Evolutionary conservation across 2,113 vertebrate species (phyloP), one percentile per base, ranked within the genome.

Genomic region (Trochalopteron elliotii): DNA sequence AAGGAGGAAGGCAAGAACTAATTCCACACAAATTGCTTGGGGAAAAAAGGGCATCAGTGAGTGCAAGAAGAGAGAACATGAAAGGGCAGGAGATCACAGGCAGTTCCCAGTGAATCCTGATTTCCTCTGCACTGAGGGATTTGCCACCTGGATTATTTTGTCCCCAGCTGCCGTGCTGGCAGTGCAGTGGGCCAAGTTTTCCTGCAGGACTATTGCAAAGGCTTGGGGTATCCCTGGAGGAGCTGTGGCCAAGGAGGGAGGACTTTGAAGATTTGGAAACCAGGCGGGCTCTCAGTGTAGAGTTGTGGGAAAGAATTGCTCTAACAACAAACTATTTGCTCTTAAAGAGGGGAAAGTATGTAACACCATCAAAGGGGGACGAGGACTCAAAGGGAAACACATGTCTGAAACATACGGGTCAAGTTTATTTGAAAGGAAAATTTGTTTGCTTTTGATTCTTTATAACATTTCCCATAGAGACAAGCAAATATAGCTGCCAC

Each of bases 381-480:
- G 21, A 49, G 78, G 37, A 47, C 53, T 90, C 47, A 79, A 69
- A 92, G 87, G 55, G 59, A 69, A 89, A 93, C 70, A 83, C 61
- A 90, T 95, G 96, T 52, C 52, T 76, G 18, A 91, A 67, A 82
- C 61, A 40, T 10, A 39, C 1, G 24, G 64, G 39, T 90, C 90
- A 88, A 56, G 84, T 95, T 92, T 78, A 85, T 94, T 94, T 82
- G 86, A 93, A 94, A 81, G 79, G 80, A 83, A 86, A 86, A 90
- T 57, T 76, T 83, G 85, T 87, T 88, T 94, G 74, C 90, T 97
- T 95, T 95, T 91, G 75, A 71, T 90, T 95, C 84, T 93, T 90
- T 91, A 45, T 81, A 77, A 83, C 47, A 52, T 88, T 71, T 47
- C 93, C 93, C 88, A 57, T 74, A 69, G 82, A 93, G 68, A 81